Conservation (phyloP, 2,113 vertebrate species). For the Plecotus auritus region DNA sequence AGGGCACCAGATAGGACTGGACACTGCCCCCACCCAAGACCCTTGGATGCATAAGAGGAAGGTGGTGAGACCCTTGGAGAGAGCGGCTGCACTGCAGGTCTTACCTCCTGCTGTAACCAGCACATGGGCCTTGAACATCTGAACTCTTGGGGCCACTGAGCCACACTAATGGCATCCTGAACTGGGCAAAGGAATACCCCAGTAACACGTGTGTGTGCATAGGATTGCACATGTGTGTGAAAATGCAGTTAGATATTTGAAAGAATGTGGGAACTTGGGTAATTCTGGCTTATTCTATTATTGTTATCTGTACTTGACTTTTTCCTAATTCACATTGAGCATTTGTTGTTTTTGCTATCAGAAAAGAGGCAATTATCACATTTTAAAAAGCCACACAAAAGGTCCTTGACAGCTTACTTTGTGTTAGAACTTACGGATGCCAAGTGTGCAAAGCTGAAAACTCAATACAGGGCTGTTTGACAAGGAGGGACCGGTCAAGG, state of each 20-base stretch:
- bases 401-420: not conserved
- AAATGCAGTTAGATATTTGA: not conserved
- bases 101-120: not conserved
- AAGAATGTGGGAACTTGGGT: not conserved
- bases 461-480: not conserved
- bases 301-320: not conserved
- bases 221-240: not conserved
- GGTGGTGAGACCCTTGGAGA: not conserved
- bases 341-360: not conserved
- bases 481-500: not conserved
- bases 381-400: not conserved
- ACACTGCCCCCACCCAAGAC: not conserved
- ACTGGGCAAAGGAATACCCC: not conserved
- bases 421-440: not conserved
- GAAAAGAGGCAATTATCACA: not conserved
- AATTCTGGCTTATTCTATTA: not conserved
- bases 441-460: not conserved
- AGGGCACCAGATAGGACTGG: not conserved
- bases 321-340: not conserved
- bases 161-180: not conserved
- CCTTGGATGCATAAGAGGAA: not conserved
- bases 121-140: not conserved
- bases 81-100: rapidly evolving
- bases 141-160: not conserved
- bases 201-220: not conserved